Evolutionary conservation across 2,797 vertebrate species (phyloP), one percentile per base, ranked within the genome.

Genomic region (Holocentrus rufus): DNA sequence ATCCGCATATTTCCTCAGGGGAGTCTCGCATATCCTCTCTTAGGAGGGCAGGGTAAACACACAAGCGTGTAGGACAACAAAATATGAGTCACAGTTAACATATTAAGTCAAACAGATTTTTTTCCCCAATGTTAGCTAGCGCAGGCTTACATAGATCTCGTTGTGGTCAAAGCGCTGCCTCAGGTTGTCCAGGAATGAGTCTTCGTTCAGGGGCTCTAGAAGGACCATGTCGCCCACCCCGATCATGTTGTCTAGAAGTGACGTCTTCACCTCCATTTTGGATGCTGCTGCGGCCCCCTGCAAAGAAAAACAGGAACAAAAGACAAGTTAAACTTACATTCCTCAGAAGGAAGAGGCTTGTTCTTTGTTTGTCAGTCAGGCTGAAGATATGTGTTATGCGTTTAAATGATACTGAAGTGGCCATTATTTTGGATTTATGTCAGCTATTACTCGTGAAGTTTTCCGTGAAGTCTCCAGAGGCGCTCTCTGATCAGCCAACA

Each of bases 151-250:
- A 49, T 99, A 99, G 76, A 99, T 96, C 91, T 99, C 97, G 64
- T 47, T 94, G 89, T 98, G 97, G 84, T 98, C 95, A 72, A 99
- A 99, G 82, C 98, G 96, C 4, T 97, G 95, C 87, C 92, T 95
- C 85, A 99, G 94, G 86, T 99, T 99, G 64, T 94, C 92, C 10
- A 99, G 94, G 91, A 99, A 98, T 0, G 96, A 93, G 30, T 98
- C 96, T 88, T 99, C 98, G 0, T 89, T 88, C 30, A 99, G 94
- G 7, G 97, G 98, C 74, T 99, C 98, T 3, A 99, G 87, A 74
- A 99, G 97, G 83, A 99, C 98, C 97, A 98, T 98, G 88, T 99
- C 98, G 1, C 98, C 97, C 30, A 99, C 97, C 23, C 98, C 98
- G 23, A 99, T 99, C 97, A 99, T 99, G 85, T 98, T 95, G 65